Evolutionary conservation across 2,113 vertebrate species (phyloP).

Genomic region (Pseudorasbora parva): DNA sequence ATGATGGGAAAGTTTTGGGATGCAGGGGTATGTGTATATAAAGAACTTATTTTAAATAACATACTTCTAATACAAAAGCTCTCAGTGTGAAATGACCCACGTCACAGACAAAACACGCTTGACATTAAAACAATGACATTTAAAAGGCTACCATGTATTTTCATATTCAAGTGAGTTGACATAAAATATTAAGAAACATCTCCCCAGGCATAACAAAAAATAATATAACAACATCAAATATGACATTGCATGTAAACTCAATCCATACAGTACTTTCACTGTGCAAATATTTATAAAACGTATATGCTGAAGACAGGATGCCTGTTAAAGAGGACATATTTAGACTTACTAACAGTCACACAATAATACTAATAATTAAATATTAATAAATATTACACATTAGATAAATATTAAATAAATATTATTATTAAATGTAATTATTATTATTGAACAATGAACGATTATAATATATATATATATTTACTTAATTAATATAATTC

Average conservation of each 20-base stretch:
- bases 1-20: not conserved
- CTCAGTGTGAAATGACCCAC: not conserved
- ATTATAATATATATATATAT: too few species aligned
- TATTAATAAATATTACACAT: too few species aligned
- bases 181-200: not conserved
- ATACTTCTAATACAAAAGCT: not conserved
- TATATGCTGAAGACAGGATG: not conserved
- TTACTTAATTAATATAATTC: too few species aligned
- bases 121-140: constrained; percentile 11
- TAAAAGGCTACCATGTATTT: not conserved
- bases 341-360: not conserved
- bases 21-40: not conserved
- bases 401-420: too few species aligned
- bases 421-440: too few species aligned
- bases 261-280: not conserved
- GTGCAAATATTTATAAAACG: not conserved
- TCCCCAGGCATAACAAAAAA: not conserved
- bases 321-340: not conserved
- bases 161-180: not conserved
- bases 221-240: not conserved
- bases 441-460: too few species aligned
- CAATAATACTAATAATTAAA: not conserved
- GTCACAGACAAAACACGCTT: not conserved
- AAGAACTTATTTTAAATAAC: too few species aligned
- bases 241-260: not conserved